Percentiles rank a stretch among this genome's conserved stretches.
These are phyloP conservation scores for Cyaniris semiargus DNA, from an alignment of 2,888 invertebrate species.

Conservation along the genomic window DNA sequence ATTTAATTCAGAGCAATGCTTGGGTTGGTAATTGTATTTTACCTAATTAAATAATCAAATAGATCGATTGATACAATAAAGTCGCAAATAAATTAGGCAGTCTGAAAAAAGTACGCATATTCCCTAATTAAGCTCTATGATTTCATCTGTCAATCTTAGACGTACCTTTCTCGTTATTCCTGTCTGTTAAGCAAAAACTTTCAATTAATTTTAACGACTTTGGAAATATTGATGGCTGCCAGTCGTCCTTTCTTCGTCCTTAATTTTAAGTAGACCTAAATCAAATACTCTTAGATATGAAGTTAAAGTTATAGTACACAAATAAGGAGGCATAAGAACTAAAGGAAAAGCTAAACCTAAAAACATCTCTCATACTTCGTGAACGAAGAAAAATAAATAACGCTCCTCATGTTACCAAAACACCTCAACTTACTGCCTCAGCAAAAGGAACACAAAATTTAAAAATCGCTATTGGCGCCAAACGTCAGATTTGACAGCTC, in stretches of 20 bases:
- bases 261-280: not conserved
- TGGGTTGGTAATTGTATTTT: no score
- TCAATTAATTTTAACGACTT: slow-evolving; percentile 12
- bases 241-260: not conserved
- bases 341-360: not conserved
- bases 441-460: slow-evolving; percentile 9
- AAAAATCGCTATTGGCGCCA: slow-evolving; percentile 14
- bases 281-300: not conserved
- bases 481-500: slow-evolving; percentile 25
- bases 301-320: not conserved
- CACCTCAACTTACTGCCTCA: not conserved
- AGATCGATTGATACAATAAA: no score
- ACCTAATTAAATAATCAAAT: no score
- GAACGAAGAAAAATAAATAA: not conserved
- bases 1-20: no score
- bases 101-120: not conserved
- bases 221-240: not conserved
- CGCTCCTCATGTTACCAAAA: not conserved
- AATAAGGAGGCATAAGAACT: no score
- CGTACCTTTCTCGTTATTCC: not conserved
- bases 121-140: not conserved
- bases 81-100: no score
- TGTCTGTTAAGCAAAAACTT: not conserved
- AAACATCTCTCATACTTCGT: not conserved
- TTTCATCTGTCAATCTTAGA: not conserved